Evolutionary conservation across 1,140 invertebrate genomes (phyloP).

Genomic region (Trichonephila clavata): DNA sequence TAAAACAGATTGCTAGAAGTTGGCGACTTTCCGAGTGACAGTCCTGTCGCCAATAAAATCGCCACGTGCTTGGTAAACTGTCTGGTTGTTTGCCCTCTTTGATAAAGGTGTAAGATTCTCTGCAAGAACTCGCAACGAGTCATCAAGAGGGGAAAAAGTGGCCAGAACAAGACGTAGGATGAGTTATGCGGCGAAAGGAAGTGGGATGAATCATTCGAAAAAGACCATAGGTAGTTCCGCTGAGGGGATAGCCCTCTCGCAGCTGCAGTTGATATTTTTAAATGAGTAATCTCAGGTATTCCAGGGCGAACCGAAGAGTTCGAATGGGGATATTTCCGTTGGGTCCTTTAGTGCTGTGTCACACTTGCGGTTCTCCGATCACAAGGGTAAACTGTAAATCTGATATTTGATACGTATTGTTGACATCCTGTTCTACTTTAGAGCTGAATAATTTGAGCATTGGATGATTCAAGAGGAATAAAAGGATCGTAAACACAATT

Average conservation of each 20-base stretch:
- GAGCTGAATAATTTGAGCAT: background rate
- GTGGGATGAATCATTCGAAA: background rate
- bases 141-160: background rate
- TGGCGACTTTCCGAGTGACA: background rate
- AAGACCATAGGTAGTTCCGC: conserved; percentile 14
- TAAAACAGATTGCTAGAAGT: background rate
- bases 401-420: background rate
- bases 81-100: conserved; percentile 30
- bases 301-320: background rate
- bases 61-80: background rate
- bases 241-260: background rate
- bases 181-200: conserved; percentile 26
- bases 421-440: conserved; percentile 3
- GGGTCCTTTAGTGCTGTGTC: background rate
- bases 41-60: background rate
- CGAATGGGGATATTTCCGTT: background rate
- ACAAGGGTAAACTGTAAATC: background rate
- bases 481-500: background rate
- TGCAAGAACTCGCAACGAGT: background rate
- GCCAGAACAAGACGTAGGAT: conserved; percentile 2
- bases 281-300: conserved; percentile 34
- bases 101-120: conserved; percentile 7
- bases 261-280: conserved; percentile 5
- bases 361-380: conserved; percentile 13
- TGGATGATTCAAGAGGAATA: background rate